phyloP scores from a whole-genome alignment of 2,113 vertebrate genomes.

The Stegastes partitus region DNA sequence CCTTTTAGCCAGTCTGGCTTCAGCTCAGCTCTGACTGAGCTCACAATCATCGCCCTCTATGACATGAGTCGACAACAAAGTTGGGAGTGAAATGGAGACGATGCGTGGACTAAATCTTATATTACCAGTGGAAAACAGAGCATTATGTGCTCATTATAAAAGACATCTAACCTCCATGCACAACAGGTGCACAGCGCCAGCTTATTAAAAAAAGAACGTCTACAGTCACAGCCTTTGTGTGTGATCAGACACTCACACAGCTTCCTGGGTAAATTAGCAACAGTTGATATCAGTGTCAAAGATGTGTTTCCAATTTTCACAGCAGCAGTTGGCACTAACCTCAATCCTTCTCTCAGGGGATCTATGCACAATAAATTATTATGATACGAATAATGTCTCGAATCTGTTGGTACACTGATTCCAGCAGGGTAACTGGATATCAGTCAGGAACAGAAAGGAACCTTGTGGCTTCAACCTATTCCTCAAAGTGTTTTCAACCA shows the following conservation, averaged over 20 bases:
- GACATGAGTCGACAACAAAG: not conserved
- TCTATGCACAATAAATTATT: not conserved
- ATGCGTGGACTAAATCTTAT: not conserved
- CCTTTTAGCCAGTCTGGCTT: not conserved
- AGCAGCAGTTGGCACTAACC: not conserved
- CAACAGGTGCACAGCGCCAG: conserved; percentile 46
- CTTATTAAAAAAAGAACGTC: not conserved
- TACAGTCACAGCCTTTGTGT: not conserved
- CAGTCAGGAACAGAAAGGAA: not conserved
- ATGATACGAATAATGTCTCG: not conserved
- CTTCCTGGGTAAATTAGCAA: not conserved
- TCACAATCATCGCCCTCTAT: not conserved
- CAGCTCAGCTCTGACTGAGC: not conserved
- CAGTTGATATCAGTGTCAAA: not conserved
- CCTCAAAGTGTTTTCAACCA: not conserved
- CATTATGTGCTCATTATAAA: conserved; percentile 30
- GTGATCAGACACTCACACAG: not conserved
- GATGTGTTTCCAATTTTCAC: conserved; percentile 12
- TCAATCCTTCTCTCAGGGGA: not conserved
- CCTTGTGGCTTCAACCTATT: not conserved
- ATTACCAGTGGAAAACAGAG: conserved; percentile 16
- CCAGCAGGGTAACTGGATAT: no score
- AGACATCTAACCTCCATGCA: conserved; percentile 36
- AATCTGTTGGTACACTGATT: not conserved
- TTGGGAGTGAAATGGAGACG: not conserved